These are phyloP conservation scores for Calonectris borealis DNA, from an alignment of 2,113 vertebrate species.

Conservation along the genomic window DNA sequence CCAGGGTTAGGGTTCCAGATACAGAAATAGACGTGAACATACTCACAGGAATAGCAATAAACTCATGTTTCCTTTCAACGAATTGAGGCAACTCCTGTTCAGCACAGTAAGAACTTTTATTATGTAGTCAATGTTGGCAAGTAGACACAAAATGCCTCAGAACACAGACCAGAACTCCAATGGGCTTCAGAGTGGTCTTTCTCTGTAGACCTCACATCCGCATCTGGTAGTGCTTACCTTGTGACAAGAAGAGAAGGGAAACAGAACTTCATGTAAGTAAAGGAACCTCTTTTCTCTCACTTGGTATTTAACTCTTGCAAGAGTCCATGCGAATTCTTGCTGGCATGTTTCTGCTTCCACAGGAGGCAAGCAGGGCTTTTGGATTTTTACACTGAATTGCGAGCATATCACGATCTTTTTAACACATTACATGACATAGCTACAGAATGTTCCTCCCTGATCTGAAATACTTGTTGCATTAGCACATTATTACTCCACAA, in stretches of 20 bases:
- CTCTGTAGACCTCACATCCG: neutral
- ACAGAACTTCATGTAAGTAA: neutral
- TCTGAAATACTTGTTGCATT: neutral
- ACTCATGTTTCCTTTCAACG: neutral
- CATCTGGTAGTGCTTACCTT: neutral
- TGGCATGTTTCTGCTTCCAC: neutral
- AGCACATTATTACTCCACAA: neutral
- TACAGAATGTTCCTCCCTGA: neutral
- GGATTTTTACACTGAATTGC: neutral
- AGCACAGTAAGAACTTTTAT: neutral
- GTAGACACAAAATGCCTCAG: neutral
- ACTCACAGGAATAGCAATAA: neutral
- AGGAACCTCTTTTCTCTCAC: neutral
- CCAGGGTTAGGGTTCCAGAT: neutral
- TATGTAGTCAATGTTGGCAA: neutral
- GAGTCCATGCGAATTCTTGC: neutral
- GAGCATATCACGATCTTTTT: fast-evolving
- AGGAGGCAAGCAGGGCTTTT: neutral
- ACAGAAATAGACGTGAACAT: neutral
- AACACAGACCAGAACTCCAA: neutral
- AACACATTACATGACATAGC: neutral
- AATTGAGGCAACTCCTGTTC: neutral
- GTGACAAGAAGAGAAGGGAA: neutral
- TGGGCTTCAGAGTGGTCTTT: neutral
- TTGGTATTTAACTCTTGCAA: neutral